Evolutionary conservation across 2,113 vertebrate species (phyloP), one percentile per base, ranked within the genome.

Genomic region (Sialia sialis): DNA sequence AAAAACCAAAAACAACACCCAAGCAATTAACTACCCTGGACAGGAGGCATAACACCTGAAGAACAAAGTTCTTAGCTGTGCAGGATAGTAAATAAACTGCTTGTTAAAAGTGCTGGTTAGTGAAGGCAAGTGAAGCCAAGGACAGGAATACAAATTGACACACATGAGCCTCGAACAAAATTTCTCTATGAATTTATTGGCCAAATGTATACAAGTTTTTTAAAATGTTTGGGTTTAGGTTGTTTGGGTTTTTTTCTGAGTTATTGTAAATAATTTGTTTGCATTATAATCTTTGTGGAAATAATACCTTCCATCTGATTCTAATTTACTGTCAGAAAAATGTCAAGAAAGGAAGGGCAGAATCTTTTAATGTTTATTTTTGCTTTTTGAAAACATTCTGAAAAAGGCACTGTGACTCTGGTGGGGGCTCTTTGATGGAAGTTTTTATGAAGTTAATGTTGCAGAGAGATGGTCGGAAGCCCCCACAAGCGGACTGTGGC

Each of bases 371-470:
- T 64, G 78, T 89, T 89, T 89, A 74, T 93, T 80, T 95, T 80
- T 94, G 59, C 94, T 84, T 88, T 70, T 93, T 78, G 46, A 84
- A 96, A 96, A 93, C 22, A 32, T 68, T 88, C 36, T 88, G 82
- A 67, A 87, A 95, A 93, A 86, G 67, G 39, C 85, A 64, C 58
- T 56, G 58, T 62, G 79, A 75, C 77, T 86, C 75, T 75, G 56
- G 39, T 58, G 64, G 89, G 69, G 80, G 86, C 67, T 89, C 79
- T 97, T 95, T 84, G 85, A 92, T 88, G 90, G 39, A 80, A 90
- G 88, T 83, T 95, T 96, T 96, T 87, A 86, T 85, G 85, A 93
- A 97, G 89, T 91, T 89, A 93, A 94, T 92, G 94, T 82, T 93
- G 85, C 93, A 93, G 72, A 93, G 86, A 95, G 87, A 83, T 96